Conservation (phyloP, 2,797 vertebrate species). For the Pseudocheirus occidentalis region DNA sequence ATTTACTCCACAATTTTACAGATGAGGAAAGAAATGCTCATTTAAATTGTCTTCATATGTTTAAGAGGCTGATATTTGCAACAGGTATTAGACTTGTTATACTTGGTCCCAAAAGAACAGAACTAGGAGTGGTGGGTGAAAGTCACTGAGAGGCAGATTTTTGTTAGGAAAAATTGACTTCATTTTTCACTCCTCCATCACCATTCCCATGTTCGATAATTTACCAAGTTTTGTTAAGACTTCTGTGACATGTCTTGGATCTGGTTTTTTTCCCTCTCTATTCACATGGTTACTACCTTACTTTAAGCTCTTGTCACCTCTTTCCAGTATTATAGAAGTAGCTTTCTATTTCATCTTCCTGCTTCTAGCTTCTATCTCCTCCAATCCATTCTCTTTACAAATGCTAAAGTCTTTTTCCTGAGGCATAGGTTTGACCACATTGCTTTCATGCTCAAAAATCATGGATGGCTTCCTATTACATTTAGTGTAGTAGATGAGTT, state of each 20-base stretch:
- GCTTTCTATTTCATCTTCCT: not conserved
- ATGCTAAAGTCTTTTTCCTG: not conserved
- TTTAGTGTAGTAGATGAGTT: not conserved
- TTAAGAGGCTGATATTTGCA: constrained; percentile 11
- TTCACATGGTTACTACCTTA: not conserved
- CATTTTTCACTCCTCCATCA: not conserved
- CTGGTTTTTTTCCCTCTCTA: not conserved
- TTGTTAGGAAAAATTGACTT: not conserved
- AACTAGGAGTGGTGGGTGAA: not conserved
- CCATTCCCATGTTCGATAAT: not conserved
- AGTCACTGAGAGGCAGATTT: not conserved
- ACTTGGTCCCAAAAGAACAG: not conserved
- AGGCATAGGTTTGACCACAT: not conserved
- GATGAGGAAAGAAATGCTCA: constrained; percentile 17
- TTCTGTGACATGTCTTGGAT: not conserved
- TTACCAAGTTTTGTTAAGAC: not conserved
- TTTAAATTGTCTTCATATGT: not conserved
- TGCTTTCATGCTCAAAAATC: not conserved
- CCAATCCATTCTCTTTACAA: not conserved
- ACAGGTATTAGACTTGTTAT: not conserved
- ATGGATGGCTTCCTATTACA: not conserved
- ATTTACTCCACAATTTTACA: not conserved
- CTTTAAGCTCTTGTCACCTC: not conserved
- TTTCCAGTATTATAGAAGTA: not conserved
- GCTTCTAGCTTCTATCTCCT: not conserved